Percentiles rank a stretch among this genome's conserved stretches.
phyloP scores from a whole-genome alignment of 2,888 invertebrate species.

The Diachrysia chrysitis region DNA sequence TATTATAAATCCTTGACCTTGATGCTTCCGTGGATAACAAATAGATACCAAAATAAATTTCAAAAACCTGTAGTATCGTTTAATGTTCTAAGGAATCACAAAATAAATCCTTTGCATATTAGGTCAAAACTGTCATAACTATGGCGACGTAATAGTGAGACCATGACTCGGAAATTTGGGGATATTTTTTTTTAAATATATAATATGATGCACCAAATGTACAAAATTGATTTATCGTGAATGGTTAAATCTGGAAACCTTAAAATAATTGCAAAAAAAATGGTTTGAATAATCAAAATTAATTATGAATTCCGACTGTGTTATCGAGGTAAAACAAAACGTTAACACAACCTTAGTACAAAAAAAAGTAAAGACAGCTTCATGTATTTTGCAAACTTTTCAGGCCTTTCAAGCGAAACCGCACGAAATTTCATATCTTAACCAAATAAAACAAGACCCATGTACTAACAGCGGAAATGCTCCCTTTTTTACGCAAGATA shows the following conservation, averaged over 20 bases:
- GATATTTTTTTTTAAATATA: constrained; percentile 11
- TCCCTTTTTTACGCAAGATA: constrained; percentile 10
- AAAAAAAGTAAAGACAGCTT: too few species aligned
- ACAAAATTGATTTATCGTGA: not conserved
- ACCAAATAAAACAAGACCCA: constrained; percentile 9
- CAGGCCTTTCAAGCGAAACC: not conserved
- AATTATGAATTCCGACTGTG: too few species aligned
- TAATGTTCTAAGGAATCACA: not conserved
- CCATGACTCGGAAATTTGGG: constrained; percentile 13
- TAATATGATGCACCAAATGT: not conserved
- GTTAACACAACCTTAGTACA: too few species aligned
- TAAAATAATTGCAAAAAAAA: constrained; percentile 11
- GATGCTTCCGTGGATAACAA: too few species aligned
- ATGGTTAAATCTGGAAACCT: constrained; percentile 19
- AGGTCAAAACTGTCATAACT: constrained; percentile 26
- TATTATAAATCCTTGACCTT: too few species aligned
- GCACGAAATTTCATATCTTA: constrained; percentile 3
- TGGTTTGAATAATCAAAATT: too few species aligned
- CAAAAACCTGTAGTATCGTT: too few species aligned
- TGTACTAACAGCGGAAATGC: constrained; percentile 7
- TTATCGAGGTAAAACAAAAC: not conserved
- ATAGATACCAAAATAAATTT: too few species aligned
- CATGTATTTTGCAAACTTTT: not conserved
- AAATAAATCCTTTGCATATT: constrained; percentile 10
- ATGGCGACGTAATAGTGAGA: constrained; percentile 9